Evolutionary conservation across 92 coral and sea anemone species (phyloP).

Genomic region (Ricordea florida): DNA sequence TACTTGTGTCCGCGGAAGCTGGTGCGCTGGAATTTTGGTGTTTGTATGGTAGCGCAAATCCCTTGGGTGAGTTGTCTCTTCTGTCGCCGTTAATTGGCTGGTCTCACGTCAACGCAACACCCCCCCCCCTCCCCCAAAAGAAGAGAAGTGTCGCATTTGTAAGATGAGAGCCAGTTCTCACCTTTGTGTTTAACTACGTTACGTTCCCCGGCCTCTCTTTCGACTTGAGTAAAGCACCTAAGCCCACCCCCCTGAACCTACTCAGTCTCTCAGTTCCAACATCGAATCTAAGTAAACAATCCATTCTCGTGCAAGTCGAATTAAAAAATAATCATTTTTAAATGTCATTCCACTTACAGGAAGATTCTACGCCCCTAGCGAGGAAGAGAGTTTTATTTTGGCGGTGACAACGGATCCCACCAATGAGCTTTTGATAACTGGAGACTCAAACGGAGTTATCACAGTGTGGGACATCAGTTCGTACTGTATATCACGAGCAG

Average conservation of each 20-base stretch:
- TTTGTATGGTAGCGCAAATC: constrained; percentile 72
- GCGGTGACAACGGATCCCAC: constrained; percentile 81
- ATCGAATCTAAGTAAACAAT: too few relatives aligned
- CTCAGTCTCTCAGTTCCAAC: too few relatives aligned
- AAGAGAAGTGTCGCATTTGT: too few relatives aligned
- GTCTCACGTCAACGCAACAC: not conserved
- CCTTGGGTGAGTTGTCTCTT: constrained; percentile 71
- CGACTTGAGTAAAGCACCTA: too few relatives aligned
- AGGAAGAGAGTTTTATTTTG: constrained; percentile 60
- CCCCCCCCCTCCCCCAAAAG: too few relatives aligned
- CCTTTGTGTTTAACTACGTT: too few relatives aligned
- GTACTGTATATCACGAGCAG: constrained; percentile 83
- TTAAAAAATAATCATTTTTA: not conserved
- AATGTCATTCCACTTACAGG: constrained; percentile 48
- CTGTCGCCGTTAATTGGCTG: not conserved
- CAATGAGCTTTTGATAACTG: constrained; percentile 80
- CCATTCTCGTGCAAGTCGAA: not conserved
- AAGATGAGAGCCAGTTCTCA: too few relatives aligned
- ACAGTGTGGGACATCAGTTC: constrained; percentile 86
- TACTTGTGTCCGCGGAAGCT: constrained; percentile 83
- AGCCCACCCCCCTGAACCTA: too few relatives aligned
- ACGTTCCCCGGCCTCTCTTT: too few relatives aligned
- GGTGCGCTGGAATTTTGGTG: constrained; percentile 96
- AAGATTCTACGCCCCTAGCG: constrained; percentile 68
- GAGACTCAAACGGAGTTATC: constrained; percentile 82